These are phyloP conservation scores for Linurgus olivaceus DNA, from an alignment of 2,797 vertebrate genomes.

Conservation along the genomic window DNA sequence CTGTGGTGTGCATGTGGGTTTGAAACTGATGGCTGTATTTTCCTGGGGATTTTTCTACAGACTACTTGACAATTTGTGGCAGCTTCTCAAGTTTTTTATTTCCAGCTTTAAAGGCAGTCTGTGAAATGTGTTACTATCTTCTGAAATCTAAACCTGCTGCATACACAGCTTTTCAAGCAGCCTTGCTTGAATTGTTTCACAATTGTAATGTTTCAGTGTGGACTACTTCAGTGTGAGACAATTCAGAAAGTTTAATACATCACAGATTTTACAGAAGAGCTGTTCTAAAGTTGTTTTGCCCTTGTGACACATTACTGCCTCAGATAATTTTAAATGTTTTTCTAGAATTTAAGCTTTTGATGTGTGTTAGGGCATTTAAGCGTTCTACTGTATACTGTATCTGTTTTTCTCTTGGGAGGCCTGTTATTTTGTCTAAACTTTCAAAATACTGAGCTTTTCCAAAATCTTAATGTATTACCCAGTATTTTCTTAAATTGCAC, in stretches of 20 bases:
- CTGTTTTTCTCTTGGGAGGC: background rate
- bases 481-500: background rate
- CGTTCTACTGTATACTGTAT: background rate
- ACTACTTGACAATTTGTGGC: background rate
- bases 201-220: background rate
- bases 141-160: background rate
- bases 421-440: background rate
- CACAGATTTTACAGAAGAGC: background rate
- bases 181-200: background rate
- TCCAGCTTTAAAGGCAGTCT: background rate
- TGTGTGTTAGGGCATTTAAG: background rate
- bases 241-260: background rate
- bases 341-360: background rate
- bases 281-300: background rate
- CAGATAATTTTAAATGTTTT: background rate
- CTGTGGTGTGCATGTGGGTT: background rate
- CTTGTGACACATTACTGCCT: background rate
- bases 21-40: background rate
- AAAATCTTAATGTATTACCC: background rate
- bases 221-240: background rate
- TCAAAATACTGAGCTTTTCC: background rate
- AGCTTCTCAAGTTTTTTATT: background rate
- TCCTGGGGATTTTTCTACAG: background rate
- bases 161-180: background rate
- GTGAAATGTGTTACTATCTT: background rate